Evolutionary conservation across 2,797 vertebrate genomes (phyloP), one percentile per base, ranked within the genome.

Genomic region (Telmatherina bonti): DNA sequence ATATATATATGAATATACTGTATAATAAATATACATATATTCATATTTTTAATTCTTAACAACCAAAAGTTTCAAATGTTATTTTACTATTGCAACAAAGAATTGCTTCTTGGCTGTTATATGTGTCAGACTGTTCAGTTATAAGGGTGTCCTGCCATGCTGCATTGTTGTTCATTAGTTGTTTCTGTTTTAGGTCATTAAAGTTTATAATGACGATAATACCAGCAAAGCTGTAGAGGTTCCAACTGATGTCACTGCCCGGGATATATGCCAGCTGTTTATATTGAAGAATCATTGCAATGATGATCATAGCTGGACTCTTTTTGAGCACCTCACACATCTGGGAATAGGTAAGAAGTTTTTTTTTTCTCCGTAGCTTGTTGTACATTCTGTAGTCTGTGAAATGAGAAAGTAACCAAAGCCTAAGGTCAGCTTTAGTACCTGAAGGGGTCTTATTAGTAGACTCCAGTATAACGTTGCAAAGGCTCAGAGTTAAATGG

Each of bases 261-360:
- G 95, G 70, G 97, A 98, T 90, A 90, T 99, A 52, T 99, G 97
- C 85, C 97, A 99, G 85, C 90, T 99, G 67, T 95, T 99, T 79
- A 95, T 98, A 87, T 53, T 97, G 92, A 99, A 97, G 95, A 97
- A 96, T 87, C 96, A 96, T 85, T 98, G 95, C 86, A 84, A 96
- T n/a, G 96, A 99, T 88, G 98, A 99, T 91, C 95, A 97, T 91
- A 96, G 94, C 93, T 99, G 97, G 97, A 98, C 97, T 9, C 93
- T 99, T 54, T 96, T 97, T 93, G 97, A 99, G 81, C 94, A 97
- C 73, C 93, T 97, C 70, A 84, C 94, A 70, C 95, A 93, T 53
- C 76, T 95, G 79, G 94, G 96, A 84, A 93, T 99, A 90, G 98
- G 98, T 99, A 95, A 93, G 92, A 62, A n/a, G 51, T 4, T 27